A percentile compares a stretch with the other conserved stretches of the same genome.
phyloP scores from a whole-genome alignment of 2,797 vertebrate genomes.

The Falco peregrinus region DNA sequence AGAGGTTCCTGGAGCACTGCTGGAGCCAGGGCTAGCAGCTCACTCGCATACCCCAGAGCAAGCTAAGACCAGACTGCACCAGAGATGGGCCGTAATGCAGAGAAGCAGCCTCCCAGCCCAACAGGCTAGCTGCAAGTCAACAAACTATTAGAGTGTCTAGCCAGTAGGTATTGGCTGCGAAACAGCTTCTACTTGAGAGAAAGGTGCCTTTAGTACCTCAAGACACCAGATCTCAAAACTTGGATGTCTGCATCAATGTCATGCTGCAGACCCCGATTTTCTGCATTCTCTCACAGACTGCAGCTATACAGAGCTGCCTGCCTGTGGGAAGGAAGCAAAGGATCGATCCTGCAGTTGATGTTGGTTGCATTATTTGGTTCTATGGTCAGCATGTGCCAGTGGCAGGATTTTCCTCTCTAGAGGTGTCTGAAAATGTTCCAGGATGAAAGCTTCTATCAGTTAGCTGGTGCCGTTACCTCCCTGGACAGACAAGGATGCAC shows the following conservation, averaged over 20 bases:
- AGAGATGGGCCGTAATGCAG: not conserved
- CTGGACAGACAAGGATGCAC: not conserved
- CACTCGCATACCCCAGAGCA: accelerated
- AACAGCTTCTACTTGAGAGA: not conserved
- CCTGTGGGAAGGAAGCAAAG: not conserved
- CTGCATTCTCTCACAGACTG: not conserved
- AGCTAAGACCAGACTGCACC: not conserved
- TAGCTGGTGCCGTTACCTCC: not conserved
- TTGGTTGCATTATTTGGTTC: not conserved
- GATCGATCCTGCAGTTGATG: not conserved
- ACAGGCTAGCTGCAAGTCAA: not conserved
- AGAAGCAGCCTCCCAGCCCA: not conserved
- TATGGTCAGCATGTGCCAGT: not conserved
- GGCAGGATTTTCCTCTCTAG: not conserved
- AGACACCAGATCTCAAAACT: not conserved
- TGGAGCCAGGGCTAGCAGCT: not conserved
- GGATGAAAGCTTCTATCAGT: not conserved
- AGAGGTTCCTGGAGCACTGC: not conserved
- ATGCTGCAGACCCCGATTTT: not conserved
- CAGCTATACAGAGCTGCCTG: not conserved
- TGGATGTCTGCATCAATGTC: not conserved
- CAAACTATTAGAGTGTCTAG: not conserved
- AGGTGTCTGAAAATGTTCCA: not conserved
- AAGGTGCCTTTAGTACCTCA: not conserved
- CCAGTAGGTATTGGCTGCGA: not conserved